Evolutionary conservation across 2,113 vertebrate genomes (phyloP).

Genomic region (Cyphomyrus plagiostoma): DNA sequence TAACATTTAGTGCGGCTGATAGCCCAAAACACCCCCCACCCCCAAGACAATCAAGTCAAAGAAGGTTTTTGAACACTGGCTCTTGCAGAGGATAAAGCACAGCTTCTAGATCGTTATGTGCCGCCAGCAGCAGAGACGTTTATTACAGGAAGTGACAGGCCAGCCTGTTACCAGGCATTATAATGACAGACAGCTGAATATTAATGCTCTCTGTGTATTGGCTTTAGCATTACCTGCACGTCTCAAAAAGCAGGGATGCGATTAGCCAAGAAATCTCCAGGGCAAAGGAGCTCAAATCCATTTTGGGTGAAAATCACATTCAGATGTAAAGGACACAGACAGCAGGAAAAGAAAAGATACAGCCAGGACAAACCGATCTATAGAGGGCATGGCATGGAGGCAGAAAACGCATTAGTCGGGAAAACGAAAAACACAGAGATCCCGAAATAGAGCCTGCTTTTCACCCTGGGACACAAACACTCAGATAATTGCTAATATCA

Average conservation of each 20-base stretch:
- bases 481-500: neutral
- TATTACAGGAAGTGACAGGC: neutral
- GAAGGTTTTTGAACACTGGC: neutral
- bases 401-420: neutral
- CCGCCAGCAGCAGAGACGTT: neutral
- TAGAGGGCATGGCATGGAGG: neutral
- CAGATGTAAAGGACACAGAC: neutral
- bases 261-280: neutral
- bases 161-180: neutral
- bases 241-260: neutral
- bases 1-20: neutral
- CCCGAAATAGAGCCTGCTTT: neutral
- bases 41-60: neutral
- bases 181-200: neutral
- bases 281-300: neutral
- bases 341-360: neutral
- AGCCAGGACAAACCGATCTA: neutral
- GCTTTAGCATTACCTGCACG: neutral
- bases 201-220: neutral
- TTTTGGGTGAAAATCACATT: neutral
- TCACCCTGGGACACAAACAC: neutral
- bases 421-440: neutral
- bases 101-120: neutral
- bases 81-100: neutral
- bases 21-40: neutral